Evolutionary conservation across 2,888 invertebrate species (phyloP), one percentile per base, ranked within the genome.

Genomic region (Melipona bicolor): DNA sequence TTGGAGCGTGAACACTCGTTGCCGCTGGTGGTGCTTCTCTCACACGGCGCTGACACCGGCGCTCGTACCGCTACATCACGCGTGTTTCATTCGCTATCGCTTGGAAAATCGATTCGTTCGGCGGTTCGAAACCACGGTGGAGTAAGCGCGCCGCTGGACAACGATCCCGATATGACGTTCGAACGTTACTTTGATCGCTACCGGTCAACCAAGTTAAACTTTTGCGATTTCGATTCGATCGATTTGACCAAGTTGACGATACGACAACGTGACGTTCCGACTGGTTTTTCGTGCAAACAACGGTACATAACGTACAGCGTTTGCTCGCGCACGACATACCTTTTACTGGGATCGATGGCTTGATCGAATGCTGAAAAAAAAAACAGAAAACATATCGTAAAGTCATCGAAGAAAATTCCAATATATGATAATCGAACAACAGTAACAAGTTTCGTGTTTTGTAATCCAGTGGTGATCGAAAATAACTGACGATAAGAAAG

Each of bases 291-390:
- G 3, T 15, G 19, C 36, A n/a, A n/a, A 59, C n/a, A n/a, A n/a
- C 50, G 17, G 4, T 15, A n/a, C 15, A 59, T 15, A 2, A 56
- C 5, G 56, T 56, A 36, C 4, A 62, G 24, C n/a, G 59, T 21
- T 15, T 27, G 9, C 4, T 27, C 9, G 49, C 49, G 11, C 21
- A 11, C 15, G 49, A 89, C 92, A 91, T 89, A 94, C 95, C 94
- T 94, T 94, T 95, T 56, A 94, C 94, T 80, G 94, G 94, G 79
- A 94, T 94, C 72, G 94, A 93, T 78, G 93, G 93, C 91, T 93
- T 93, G 77, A 93, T 93, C 54, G 94, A 92, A 87, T 94, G 93
- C 94, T 95, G 92, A 88, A 79, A 43, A 43, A 76, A 80, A 77
- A 88, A 69, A 86, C 64, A 85, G 61, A 70, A 71, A 62, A 36